Evolutionary conservation across 1,140 invertebrate species (phyloP), one percentile per base, ranked within the genome.

Genomic region (Pentalonia nigronervosa): DNA sequence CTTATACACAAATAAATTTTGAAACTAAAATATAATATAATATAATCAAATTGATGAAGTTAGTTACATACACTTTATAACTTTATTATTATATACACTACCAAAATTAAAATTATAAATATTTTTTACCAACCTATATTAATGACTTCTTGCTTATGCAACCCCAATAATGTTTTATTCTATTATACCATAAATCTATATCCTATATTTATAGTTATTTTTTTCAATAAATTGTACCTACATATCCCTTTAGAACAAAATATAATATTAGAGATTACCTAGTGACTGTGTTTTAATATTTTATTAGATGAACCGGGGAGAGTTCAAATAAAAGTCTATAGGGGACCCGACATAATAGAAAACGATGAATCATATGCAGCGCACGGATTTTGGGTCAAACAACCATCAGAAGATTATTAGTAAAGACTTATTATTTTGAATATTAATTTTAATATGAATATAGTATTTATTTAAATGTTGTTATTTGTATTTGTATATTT

Each of bases 321-420:
- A 41, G 97, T 97, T 0, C 97, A 97, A 95, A 97, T 97, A 90
- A 97, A 97, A 95, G 97, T 97, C 4, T 97, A 97, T 95, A 95
- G 97, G 93, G 97, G 97, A 7, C 96, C 97, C 0, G 96, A 96
- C 0, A 95, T 96, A 93, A 95, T 96, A 94, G 96, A 96, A 93
- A 96, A 96, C 2, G 96, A 96, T 93, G 95, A 96, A 93, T 94
- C 95, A 93, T 96, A 95, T 94, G 96, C 97, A 41, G 96, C 96
- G 0, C 97, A 97, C 96, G 97, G 97, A 25, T 97, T 96, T 94
- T 97, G 97, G 97, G 96, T 97, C 34, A 97, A 97, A 94, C 97
- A 97, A 94, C 97, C 97, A 48, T 94, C 94, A 2, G 94, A 94
- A 50, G 94, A 94, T 83, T 91, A 94, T 76, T 94, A 94, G 84